These are phyloP conservation scores for Sphyrna mokarran DNA, from an alignment of 2,113 vertebrate genomes.

Conservation along the genomic window DNA sequence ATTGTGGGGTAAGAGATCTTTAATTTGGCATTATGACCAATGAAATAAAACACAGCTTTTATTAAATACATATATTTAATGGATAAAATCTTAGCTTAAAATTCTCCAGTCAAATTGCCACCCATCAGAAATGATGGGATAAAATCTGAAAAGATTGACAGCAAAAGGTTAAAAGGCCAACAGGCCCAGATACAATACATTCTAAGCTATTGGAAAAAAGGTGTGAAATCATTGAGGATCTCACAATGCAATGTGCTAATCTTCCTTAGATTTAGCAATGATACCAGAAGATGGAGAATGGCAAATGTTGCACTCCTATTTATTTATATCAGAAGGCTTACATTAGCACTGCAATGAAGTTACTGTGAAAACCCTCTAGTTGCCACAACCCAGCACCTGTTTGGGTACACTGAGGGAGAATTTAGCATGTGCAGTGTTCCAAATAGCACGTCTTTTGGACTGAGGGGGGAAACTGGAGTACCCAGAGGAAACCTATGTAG, in stretches of 20 bases:
- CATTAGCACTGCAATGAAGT: too few species aligned
- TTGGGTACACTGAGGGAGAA: too few species aligned
- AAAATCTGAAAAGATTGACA: not conserved
- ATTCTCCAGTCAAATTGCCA: not conserved
- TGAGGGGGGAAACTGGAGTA: too few species aligned
- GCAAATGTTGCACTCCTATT: not conserved
- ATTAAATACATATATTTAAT: not conserved
- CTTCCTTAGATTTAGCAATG: not conserved
- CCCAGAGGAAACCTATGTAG: too few species aligned
- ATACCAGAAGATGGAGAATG: not conserved
- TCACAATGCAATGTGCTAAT: not conserved
- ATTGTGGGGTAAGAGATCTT: conserved; percentile 25
- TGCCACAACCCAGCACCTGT: too few species aligned
- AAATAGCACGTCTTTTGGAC: too few species aligned
- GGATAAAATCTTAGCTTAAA: not conserved
- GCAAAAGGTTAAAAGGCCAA: not conserved
- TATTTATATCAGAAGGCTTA: too few species aligned
- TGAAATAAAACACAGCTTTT: not conserved
- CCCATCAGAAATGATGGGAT: not conserved
- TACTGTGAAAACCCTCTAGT: too few species aligned
- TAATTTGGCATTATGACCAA: not conserved
- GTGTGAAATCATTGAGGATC: not conserved
- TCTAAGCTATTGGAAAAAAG: not conserved
- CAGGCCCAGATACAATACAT: not conserved
- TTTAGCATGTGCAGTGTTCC: too few species aligned